These are phyloP conservation scores for Penaeus japonicus DNA, from an alignment of 1,140 invertebrate species.

Conservation along the genomic window DNA sequence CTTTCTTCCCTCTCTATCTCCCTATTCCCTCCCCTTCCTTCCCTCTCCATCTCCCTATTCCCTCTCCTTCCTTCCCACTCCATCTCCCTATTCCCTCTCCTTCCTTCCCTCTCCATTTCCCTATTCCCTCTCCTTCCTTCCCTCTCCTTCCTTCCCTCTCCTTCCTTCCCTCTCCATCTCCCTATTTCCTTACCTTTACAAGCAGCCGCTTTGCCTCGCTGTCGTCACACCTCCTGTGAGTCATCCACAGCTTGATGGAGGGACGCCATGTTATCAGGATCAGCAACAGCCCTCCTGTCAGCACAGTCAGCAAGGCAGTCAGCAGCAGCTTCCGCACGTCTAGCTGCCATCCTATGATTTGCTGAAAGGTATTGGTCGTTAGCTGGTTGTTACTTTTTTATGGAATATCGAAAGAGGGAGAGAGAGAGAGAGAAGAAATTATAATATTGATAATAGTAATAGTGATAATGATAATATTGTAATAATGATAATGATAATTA, in stretches of 20 bases:
- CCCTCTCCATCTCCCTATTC: neutral
- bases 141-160: too few species aligned
- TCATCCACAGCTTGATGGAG: constrained; percentile 54
- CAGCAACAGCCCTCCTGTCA: constrained; percentile 58
- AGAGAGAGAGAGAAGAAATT: neutral
- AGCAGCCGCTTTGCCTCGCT: constrained; percentile 33
- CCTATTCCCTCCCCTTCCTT: too few species aligned
- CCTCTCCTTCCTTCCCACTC: too few species aligned
- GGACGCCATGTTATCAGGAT: constrained; percentile 57
- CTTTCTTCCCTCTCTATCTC: neutral
- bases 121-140: too few species aligned
- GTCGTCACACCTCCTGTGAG: constrained; percentile 38
- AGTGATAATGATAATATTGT: neutral
- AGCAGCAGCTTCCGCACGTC: constrained; percentile 35
- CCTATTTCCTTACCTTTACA: constrained; percentile 15
- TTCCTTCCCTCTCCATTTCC: neutral
- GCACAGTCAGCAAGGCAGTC: constrained; percentile 44
- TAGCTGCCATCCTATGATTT: constrained; percentile 45
- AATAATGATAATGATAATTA: too few species aligned
- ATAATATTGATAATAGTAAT: neutral
- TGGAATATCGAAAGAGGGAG: too few species aligned
- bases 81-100: neutral
- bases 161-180: neutral
- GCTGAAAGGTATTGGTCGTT: constrained; percentile 24
- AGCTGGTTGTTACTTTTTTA: too few species aligned